These are phyloP conservation scores for Pseudopipra pipra DNA, from an alignment of 2,113 vertebrate genomes.

Conservation along the genomic window DNA sequence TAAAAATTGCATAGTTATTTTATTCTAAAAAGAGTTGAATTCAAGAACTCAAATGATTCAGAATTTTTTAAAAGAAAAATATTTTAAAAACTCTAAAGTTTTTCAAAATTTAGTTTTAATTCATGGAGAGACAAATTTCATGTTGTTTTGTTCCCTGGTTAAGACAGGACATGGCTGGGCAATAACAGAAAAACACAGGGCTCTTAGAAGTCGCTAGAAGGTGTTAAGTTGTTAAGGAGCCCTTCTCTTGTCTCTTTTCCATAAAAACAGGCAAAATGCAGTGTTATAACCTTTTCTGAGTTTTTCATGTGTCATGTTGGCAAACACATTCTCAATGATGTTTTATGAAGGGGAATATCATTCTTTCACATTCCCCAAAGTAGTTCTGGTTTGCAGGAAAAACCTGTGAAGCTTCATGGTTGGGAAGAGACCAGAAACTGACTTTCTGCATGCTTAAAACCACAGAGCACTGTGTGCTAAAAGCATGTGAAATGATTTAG, in stretches of 20 bases:
- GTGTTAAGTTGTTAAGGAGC: not conserved
- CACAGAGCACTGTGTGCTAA: not conserved
- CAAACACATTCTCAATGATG: not conserved
- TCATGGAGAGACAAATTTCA: not conserved
- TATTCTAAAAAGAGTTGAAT: not conserved
- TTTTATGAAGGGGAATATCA: not conserved
- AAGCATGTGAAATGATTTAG: not conserved
- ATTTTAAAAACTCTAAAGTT: not conserved
- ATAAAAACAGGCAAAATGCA: accelerated
- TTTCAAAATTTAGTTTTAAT: not conserved
- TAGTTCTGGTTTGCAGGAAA: not conserved
- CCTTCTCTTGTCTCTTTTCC: not conserved
- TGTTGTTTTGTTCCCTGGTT: not conserved
- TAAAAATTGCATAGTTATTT: not conserved
- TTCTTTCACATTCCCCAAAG: not conserved
- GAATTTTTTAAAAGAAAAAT: not conserved
- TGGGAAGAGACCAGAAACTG: not conserved
- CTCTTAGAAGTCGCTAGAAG: not conserved
- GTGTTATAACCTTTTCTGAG: not conserved
- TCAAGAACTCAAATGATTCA: not conserved
- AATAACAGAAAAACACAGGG: not conserved
- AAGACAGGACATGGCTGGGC: not conserved
- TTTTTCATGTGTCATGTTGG: not conserved
- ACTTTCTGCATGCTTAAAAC: not conserved
- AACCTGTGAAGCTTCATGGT: not conserved